A percentile compares a stretch with the other conserved stretches of the same genome.
These are phyloP conservation scores for Oxygymnocypris stewartii DNA, from an alignment of 2,113 vertebrate genomes.

Conservation along the genomic window DNA sequence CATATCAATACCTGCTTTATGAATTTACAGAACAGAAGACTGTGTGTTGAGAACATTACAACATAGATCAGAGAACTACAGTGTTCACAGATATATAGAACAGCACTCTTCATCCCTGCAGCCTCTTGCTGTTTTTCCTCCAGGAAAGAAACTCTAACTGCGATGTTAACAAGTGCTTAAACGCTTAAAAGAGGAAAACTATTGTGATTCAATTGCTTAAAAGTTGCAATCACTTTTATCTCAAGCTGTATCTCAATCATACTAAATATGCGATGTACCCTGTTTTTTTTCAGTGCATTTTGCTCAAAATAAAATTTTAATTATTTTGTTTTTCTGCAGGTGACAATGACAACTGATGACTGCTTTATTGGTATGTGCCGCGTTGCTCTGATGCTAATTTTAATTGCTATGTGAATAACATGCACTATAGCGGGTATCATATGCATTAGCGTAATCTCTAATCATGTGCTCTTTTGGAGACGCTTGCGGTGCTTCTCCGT, in stretches of 20 bases:
- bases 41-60: too few relatives aligned
- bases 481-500: neutral
- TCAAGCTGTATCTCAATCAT: neutral
- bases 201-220: slow-evolving; percentile 3
- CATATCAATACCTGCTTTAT: neutral
- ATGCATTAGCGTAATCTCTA: slow-evolving; percentile 16
- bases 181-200: neutral
- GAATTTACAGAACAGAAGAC: neutral
- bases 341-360: slow-evolving; percentile 17
- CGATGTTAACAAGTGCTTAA: neutral
- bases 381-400: slow-evolving; percentile 10
- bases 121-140: neutral
- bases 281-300: neutral
- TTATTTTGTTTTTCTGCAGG: neutral
- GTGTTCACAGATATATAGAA: neutral
- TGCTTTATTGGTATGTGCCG: neutral
- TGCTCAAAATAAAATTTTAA: neutral
- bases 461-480: neutral
- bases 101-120: neutral
- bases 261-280: neutral
- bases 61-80: slow-evolving; percentile 2
- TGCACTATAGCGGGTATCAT: neutral
- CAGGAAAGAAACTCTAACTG: neutral
- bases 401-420: slow-evolving; percentile 37
- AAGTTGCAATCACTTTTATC: neutral